These are phyloP conservation scores for Rotaria socialis DNA, from an alignment of 2,888 invertebrate genomes.

Conservation along the genomic window DNA sequence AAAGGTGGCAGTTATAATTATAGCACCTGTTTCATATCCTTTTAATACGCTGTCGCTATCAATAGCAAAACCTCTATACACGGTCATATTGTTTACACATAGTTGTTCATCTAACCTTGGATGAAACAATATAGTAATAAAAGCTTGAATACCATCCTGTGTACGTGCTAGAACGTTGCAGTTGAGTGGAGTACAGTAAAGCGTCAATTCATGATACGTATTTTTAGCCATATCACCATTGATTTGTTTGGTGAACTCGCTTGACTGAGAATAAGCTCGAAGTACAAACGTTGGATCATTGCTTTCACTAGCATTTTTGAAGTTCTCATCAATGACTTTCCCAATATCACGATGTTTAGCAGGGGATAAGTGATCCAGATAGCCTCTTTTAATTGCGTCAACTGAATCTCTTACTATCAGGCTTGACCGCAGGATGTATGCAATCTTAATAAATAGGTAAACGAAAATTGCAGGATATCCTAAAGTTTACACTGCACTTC, in stretches of 20 bases:
- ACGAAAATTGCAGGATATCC: no score
- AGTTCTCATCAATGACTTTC: neutral
- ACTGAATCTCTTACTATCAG: neutral
- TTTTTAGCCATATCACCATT: constrained; percentile 1
- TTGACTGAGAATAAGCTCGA: neutral
- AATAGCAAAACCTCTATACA: neutral
- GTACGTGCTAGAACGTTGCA: neutral
- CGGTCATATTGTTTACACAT: neutral
- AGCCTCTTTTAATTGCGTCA: neutral
- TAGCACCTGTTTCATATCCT: neutral
- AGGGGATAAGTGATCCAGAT: neutral
- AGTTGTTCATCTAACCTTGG: neutral
- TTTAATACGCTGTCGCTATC: neutral
- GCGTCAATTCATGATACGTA: neutral
- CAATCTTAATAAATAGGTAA: neutral
- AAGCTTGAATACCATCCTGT: neutral
- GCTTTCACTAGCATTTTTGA: neutral
- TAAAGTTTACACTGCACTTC: no score
- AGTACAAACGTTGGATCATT: neutral
- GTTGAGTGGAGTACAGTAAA: neutral
- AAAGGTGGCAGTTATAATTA: neutral
- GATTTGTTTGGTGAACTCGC: neutral
- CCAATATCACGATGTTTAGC: no score
- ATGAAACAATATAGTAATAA: neutral
- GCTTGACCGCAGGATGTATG: neutral